A percentile compares a stretch with the other conserved stretches of the same genome.
Evolutionary conservation across 2,113 vertebrate genomes (phyloP).

Genomic region (Nettapus auritus): DNA sequence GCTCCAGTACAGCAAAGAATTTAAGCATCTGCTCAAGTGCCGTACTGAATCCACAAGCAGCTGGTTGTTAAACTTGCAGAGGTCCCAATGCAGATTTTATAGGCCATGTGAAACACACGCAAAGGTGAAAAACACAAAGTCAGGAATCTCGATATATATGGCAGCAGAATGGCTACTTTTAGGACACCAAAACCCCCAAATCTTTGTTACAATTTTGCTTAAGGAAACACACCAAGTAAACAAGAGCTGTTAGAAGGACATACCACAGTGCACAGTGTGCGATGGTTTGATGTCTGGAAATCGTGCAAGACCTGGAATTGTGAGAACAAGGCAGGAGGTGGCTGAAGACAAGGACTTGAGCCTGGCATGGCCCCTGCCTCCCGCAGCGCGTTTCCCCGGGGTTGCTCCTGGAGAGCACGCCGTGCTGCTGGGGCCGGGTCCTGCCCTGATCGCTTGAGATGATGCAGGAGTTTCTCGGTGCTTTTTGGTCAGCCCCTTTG

Average conservation of each 20-base stretch:
- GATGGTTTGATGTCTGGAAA: neutral
- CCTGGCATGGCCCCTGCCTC: neutral
- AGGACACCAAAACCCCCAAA: neutral
- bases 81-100: neutral
- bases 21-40: neutral
- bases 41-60: neutral
- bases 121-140: neutral
- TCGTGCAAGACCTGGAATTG: accelerated
- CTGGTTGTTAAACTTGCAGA: neutral
- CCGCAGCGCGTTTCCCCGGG: accelerated
- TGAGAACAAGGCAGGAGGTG: no score
- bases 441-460: neutral
- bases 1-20: neutral
- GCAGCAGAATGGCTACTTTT: neutral
- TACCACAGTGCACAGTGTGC: accelerated
- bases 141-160: neutral
- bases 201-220: neutral
- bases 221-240: neutral
- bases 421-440: neutral
- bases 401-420: neutral
- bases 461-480: neutral
- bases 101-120: neutral
- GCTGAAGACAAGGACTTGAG: neutral
- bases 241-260: neutral
- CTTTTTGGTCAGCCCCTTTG: neutral